Conservation (phyloP, 2,797 vertebrate species). For the Chrysocyon brachyurus region DNA sequence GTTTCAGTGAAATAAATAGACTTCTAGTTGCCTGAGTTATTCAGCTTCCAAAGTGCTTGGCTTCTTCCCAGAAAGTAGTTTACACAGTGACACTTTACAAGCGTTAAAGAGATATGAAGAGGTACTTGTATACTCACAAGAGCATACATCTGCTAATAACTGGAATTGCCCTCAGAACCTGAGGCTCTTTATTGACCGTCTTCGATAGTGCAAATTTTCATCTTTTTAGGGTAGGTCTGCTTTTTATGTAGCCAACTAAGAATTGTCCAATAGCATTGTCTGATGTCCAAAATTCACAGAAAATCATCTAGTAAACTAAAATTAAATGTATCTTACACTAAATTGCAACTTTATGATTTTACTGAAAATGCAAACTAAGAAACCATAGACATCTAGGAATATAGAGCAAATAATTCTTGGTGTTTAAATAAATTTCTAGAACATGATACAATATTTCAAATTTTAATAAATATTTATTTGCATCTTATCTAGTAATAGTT, state of each 20-base stretch:
- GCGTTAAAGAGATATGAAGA: constrained; percentile 72
- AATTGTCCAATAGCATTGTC: not conserved
- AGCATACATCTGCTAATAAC: constrained; percentile 70
- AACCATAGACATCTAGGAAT: not conserved
- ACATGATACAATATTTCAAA: not conserved
- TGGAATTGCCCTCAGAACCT: constrained; percentile 5
- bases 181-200: not conserved
- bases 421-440: not conserved
- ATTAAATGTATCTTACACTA: not conserved
- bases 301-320: constrained; percentile 18
- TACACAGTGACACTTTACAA: constrained; percentile 67
- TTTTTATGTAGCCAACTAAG: not conserved
- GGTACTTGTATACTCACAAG: constrained; percentile 50
- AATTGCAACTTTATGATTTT: not conserved
- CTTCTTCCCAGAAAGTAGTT: constrained; percentile 74
- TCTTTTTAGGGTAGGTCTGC: not conserved
- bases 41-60: constrained; percentile 70
- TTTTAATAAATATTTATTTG: not conserved
- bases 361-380: constrained; percentile 52
- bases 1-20: constrained; percentile 70
- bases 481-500: constrained; percentile 13
- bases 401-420: not conserved
- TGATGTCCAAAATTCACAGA: not conserved
- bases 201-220: not conserved
- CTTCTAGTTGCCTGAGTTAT: constrained; percentile 60